Evolutionary conservation across 1,140 invertebrate species (phyloP), one percentile per base, ranked within the genome.

Genomic region (Dreissena polymorpha): DNA sequence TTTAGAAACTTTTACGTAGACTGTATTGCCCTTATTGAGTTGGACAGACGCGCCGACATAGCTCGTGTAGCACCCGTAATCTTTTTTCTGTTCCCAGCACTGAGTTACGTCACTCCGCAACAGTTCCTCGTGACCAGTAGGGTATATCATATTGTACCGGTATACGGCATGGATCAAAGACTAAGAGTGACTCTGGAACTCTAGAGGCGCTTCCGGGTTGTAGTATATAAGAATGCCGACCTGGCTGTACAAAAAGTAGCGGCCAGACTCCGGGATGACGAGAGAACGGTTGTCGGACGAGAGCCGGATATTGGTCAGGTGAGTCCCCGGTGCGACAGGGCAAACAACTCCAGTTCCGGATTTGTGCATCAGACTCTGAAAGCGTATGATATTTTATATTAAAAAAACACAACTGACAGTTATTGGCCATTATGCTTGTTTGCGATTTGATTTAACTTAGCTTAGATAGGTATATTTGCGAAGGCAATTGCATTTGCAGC

Each of bases 221-320:
- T 83, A 83, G 67, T 74, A 55, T 5, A 83, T 60, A 0, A 74
- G 23, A 51, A 74, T 74, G 12, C 71, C 70, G 8, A 75, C 72
- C 69, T 83, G 80, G 21, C 80, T 83, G 63, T 83, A 83, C 49
- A 83, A 14, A 53, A 67, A 83, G 29, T 83, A 83, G 8, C 25
- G n/a, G 39, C 80, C 80, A 68, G 70, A 29, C 68, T 73, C 70
- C 64, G 72, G 80, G 16, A 74, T 49, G 0, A 74, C 53, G 29
- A 83, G 60, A 29, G 51, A 39, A 10, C 29, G 57, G n/a, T 83
- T 75, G n/a, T 72, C 68, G 23, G 55, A 27, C 53, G 60, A 60
- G 25, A 83, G 67, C 14, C 57, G 53, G 63, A 83, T 75, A 23
- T 70, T 63, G 7, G 60, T 55, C 49, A 83, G n/a, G 27, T 83